Evolutionary conservation across 2,797 vertebrate species (phyloP), one percentile per base, ranked within the genome.

Genomic region (Amblyraja radiata): DNA sequence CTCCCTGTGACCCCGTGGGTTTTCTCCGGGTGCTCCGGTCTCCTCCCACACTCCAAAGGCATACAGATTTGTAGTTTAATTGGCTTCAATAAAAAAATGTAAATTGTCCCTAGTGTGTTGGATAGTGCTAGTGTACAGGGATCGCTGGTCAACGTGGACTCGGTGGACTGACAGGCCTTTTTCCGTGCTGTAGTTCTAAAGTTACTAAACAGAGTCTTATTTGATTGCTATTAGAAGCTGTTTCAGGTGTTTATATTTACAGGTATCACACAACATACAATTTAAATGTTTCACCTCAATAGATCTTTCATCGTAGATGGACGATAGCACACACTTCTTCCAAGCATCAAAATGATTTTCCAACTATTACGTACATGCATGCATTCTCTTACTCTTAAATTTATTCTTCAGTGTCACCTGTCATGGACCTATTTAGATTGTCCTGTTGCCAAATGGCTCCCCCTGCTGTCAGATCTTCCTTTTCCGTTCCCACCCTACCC

Each of bases 401-500:
- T 8, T n/a, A 32, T 9, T n/a, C 61, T 28, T n/a, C 54, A 32
- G 8, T 88, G 61, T n/a, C 61, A 68, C 14, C 63, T 36, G 14
- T 32, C 61, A 32, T 18, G 36, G 16, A 16, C 4, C 63, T 21
- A 88, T 32, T 84, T 28, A 61, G 61, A 68, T 36, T 68, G n/a
- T 88, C 81, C 54, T 7, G n/a, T 68, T 88, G 84, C 84, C 84
- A 88, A 88, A 88, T 88, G 63, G 63, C 84, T 68, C 84, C 84
- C 63, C 63, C 84, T 88, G 16, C 61, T 88, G 84, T 1, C 32
- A 2, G 5, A 68, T 36, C 18, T 32, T 88, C 32, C 18, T 65
- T 86, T 9, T n/a, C 16, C 83, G 1, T 23, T 23, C 79, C 21
- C 81, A 2, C 23, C 54, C 81, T 28, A 4, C 54, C 54, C 46